Base-by-base conservation (phyloP, 2,888 invertebrate genomes). In the Hermaeophaga mercurialis region DNA sequence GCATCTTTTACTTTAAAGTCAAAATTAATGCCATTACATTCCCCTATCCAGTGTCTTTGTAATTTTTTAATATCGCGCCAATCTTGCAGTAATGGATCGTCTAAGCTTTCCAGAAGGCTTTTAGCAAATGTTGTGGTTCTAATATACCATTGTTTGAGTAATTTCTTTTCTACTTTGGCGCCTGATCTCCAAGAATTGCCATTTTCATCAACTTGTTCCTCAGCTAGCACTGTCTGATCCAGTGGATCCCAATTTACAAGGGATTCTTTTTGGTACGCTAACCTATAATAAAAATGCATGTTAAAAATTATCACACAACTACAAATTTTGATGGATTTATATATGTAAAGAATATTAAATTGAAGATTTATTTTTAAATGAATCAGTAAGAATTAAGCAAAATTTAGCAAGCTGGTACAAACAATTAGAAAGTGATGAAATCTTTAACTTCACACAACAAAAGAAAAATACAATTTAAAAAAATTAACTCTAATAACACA, bases 191-290 rank as follows among this genome's bases (percentile, higher is more conserved):
- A 99, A 0, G 96, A 96, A 69, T 84, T 83, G 8, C 95, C 94
- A 70, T 89, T 84, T 41, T 85, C 87, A 80, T 96, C 96, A 2
- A 99, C 96, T 82, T 99, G 99, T 75, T 99, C 99, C 79, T 97
- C 93, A 3, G 98, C 99, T 62, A 99, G 78, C 1, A 99, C 99
- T 2, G 99, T 99, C 77, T 91, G 80, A 79, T 99, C 99, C 0
- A 98, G 83, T 1, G 99, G 99, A 81, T 99, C 99, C 99, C 99
- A 99, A 79, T 97, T 97, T 0, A 98, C 97, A 61, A 86, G 80
- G 8, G 93, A 90, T 87, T 91, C 85, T 75, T 87, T 91, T 74
- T 90, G 91, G 78, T 96, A 96, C 1, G 88, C 90, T 44, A 99
- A 80, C 2, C 62, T 60, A 39, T 1, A 46, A 52, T 18, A n/a